phyloP scores from a whole-genome alignment of 2,888 invertebrate species.

The Ennomos fuscantarius region DNA sequence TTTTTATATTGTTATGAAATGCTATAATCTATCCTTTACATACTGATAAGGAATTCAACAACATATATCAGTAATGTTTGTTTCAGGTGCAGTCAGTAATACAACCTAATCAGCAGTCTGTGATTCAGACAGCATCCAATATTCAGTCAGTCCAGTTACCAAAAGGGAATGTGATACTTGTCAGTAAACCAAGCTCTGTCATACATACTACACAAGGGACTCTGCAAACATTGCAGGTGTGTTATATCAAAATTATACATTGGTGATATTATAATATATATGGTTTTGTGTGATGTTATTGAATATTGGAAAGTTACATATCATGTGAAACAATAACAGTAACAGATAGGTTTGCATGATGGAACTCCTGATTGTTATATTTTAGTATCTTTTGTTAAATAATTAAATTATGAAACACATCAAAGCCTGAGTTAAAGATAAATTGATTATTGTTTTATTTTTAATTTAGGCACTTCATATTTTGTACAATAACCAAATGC shows the following conservation, averaged over 20 bases:
- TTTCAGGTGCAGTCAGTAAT: slow-evolving; percentile 96
- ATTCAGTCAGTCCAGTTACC: slow-evolving; percentile 92
- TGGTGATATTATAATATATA: no score
- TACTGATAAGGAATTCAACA: slow-evolving; percentile 3
- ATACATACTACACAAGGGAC: slow-evolving; percentile 96
- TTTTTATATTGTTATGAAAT: not conserved
- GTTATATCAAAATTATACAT: slow-evolving; percentile 22
- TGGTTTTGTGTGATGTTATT: no score
- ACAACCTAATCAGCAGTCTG: slow-evolving; percentile 97
- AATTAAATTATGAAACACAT: not conserved
- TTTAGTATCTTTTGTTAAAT: not conserved
- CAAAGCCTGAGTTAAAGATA: no score
- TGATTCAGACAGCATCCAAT: slow-evolving; percentile 96
- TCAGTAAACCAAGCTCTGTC: slow-evolving; percentile 95
- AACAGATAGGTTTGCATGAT: not conserved
- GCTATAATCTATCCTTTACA: not conserved
- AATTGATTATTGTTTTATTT: no score
- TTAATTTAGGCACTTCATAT: no score
- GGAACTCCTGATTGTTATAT: not conserved
- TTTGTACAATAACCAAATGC: no score
- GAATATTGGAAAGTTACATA: no score
- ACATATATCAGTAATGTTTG: slow-evolving; percentile 27
- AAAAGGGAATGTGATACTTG: slow-evolving; percentile 95
- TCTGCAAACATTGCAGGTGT: slow-evolving; percentile 94
- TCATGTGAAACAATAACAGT: no score